Conservation (phyloP, 2,888 invertebrate genomes). For the Synergus itoensis region DNA sequence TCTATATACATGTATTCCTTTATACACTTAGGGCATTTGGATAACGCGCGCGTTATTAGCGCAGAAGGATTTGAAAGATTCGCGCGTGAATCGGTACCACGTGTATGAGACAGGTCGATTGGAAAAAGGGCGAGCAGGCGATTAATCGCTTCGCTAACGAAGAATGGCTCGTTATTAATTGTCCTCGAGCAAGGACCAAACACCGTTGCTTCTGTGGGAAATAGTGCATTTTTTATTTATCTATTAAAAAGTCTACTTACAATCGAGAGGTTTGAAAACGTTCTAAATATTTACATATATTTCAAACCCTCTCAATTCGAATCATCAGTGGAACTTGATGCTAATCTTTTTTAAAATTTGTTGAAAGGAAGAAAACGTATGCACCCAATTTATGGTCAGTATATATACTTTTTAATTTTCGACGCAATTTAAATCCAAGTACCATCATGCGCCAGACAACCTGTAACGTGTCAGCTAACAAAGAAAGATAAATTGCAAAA, state of each 20-base stretch:
- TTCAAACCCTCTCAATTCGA: too few relatives aligned
- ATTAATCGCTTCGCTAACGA: conserved; percentile 58
- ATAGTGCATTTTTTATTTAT: background rate
- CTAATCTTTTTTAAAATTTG: too few relatives aligned
- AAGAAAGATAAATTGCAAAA: background rate
- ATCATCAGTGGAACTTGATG: too few relatives aligned
- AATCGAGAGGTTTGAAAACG: too few relatives aligned
- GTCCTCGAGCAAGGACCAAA: conserved; percentile 58
- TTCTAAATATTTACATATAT: too few relatives aligned
- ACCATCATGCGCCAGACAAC: background rate
- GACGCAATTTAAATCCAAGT: background rate
- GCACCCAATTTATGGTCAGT: background rate
- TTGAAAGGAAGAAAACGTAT: too few relatives aligned
- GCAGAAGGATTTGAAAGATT: conserved; percentile 57
- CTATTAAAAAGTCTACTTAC: background rate
- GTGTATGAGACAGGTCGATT: conserved; percentile 58
- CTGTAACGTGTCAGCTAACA: background rate
- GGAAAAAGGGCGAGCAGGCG: conserved; percentile 59
- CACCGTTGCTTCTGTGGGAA: conserved; percentile 45
- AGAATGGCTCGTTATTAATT: conserved; percentile 62
- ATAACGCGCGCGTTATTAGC: conserved; percentile 63
- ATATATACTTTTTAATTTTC: background rate
- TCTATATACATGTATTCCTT: conserved; percentile 52
- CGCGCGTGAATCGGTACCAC: conserved; percentile 58
- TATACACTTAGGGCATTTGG: conserved; percentile 59